phyloP scores from a whole-genome alignment of 2,113 vertebrate species.

The Meleagris gallopavo region DNA sequence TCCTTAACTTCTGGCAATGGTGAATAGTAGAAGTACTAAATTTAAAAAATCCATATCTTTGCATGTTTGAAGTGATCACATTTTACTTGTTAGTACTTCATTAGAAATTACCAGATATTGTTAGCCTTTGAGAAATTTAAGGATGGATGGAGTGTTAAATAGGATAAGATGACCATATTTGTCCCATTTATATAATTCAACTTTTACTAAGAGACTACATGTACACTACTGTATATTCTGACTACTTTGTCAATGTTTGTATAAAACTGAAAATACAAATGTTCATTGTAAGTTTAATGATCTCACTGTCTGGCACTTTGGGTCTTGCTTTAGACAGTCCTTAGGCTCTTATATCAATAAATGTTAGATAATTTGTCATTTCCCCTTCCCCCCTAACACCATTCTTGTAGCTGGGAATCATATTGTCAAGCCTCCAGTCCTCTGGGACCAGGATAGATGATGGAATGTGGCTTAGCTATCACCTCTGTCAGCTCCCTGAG shows the following conservation, averaged over 20 bases:
- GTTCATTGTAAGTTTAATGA: background rate
- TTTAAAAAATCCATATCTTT: background rate
- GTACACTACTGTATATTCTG: background rate
- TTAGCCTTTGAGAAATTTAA: background rate
- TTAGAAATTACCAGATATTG: background rate
- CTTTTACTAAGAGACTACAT: background rate
- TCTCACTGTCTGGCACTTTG: background rate
- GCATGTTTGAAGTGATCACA: background rate
- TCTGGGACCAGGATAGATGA: too few relatives aligned
- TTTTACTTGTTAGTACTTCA: background rate
- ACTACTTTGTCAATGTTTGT: constrained; percentile 2
- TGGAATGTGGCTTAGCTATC: too few relatives aligned
- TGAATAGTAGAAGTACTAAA: background rate
- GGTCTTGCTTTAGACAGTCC: constrained; percentile 5
- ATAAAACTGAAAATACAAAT: background rate
- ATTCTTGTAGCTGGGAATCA: too few relatives aligned
- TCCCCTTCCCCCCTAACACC: background rate
- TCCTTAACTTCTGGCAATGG: background rate
- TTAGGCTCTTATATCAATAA: background rate
- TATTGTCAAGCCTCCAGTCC: too few relatives aligned
- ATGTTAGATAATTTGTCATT: constrained; percentile 8
- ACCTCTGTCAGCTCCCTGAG: too few relatives aligned
- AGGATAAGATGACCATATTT: background rate
- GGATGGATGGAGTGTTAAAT: background rate
- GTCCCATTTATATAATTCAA: constrained; percentile 26